Evolutionary conservation across 2,797 vertebrate genomes (phyloP).

Genomic region (Aeoliscus strigatus): DNA sequence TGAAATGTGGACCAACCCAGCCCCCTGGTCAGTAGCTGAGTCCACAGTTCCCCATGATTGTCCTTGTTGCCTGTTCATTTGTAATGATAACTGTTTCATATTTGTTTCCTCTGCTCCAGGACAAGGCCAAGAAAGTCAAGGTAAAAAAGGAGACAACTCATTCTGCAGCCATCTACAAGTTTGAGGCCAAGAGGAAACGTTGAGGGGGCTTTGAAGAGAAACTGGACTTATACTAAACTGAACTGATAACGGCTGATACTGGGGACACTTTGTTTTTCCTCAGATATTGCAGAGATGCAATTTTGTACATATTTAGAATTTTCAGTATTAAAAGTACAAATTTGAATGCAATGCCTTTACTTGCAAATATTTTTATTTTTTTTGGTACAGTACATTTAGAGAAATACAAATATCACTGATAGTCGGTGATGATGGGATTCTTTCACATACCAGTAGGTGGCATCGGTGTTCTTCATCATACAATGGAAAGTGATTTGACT

Average conservation of each 20-base stretch:
- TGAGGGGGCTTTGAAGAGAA: slow-evolving; percentile 46
- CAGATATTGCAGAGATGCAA: not conserved
- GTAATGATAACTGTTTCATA: not conserved
- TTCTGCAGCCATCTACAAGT: slow-evolving; percentile 88
- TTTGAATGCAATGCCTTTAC: slow-evolving; percentile 3
- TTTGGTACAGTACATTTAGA: not conserved
- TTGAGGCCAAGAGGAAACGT: slow-evolving; percentile 85
- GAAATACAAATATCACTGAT: not conserved
- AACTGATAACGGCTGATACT: not conserved
- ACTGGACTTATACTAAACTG: slow-evolving; percentile 1
- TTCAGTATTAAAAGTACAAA: slow-evolving; percentile 24
- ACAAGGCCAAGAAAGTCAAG: slow-evolving; percentile 87
- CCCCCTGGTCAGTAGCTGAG: too few relatives aligned
- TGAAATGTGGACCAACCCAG: not conserved
- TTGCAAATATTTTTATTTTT: not conserved
- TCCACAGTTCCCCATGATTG: not conserved
- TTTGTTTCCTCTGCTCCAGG: slow-evolving; percentile 67
- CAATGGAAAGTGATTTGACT: too few relatives aligned
- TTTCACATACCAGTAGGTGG: slow-evolving; percentile 74
- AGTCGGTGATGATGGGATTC: not conserved
- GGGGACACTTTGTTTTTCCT: not conserved
- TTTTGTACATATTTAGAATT: slow-evolving; percentile 60
- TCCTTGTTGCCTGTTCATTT: not conserved
- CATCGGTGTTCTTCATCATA: slow-evolving; percentile 65
- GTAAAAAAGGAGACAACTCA: slow-evolving; percentile 83